Evolutionary conservation across 1,140 invertebrate species (phyloP).

Genomic region (Drosophila ficusphila): DNA sequence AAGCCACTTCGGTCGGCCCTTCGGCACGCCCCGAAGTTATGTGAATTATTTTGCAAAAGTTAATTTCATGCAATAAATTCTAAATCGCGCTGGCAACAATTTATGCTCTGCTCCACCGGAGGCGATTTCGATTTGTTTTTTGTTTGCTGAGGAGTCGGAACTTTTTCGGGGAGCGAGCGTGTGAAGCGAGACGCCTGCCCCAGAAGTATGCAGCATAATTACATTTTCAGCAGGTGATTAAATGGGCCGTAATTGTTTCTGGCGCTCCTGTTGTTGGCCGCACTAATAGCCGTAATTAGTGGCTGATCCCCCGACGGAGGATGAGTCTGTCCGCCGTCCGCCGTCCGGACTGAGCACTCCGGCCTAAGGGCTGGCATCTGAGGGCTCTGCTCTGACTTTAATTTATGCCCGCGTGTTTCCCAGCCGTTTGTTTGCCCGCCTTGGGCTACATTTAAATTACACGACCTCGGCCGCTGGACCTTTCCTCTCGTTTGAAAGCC

Average conservation of each 20-base stretch:
- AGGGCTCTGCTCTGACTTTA: slow-evolving; percentile 27
- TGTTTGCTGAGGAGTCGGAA: slow-evolving; percentile 9
- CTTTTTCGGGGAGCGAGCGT: slow-evolving; percentile 1
- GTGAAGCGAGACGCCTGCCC: slow-evolving; percentile 6
- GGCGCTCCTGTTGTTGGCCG: slow-evolving; percentile 43
- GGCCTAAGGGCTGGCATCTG: not conserved
- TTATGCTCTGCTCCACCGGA: slow-evolving; percentile 31
- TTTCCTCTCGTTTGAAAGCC: too few relatives aligned
- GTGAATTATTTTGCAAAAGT: slow-evolving; percentile 82
- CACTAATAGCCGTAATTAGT: slow-evolving; percentile 78
- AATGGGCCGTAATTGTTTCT: slow-evolving; percentile 83
- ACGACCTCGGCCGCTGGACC: slow-evolving; percentile 1
- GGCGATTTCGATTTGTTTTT: slow-evolving; percentile 23
- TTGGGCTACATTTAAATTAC: slow-evolving; percentile 76
- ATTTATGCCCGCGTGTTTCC: slow-evolving; percentile 73
- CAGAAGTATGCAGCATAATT: slow-evolving; percentile 81
- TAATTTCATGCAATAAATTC: slow-evolving; percentile 82
- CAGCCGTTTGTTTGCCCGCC: slow-evolving; percentile 50
- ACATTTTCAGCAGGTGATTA: slow-evolving; percentile 84
- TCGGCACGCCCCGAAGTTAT: slow-evolving; percentile 72
- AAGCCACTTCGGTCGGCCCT: slow-evolving; percentile 72
- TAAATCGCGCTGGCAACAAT: slow-evolving; percentile 73
- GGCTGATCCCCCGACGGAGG: slow-evolving; percentile 33
- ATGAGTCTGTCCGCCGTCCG: slow-evolving; percentile 13
- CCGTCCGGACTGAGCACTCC: not conserved